A percentile compares a stretch with the other conserved stretches of the same genome.
Evolutionary conservation across 2,797 vertebrate genomes (phyloP).

Genomic region (Silurus aristotelis): DNA sequence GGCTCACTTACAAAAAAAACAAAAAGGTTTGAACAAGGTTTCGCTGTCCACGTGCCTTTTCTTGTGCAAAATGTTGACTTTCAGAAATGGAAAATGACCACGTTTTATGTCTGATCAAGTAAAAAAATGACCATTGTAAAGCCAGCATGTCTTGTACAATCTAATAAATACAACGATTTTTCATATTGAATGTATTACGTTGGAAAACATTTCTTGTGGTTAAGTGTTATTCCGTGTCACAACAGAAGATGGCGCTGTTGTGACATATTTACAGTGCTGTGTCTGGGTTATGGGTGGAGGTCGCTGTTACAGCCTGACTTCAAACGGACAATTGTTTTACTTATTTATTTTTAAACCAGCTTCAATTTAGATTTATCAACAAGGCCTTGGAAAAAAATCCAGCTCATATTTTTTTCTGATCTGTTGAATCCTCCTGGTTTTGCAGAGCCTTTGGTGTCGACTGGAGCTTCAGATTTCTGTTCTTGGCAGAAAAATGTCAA

Average conservation of each 20-base stretch:
- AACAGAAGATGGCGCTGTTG: slow-evolving; percentile 10
- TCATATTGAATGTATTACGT: slow-evolving; percentile 23
- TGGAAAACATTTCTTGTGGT: neutral
- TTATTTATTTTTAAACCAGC: neutral
- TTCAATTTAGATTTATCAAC: neutral
- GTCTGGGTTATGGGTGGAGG: neutral
- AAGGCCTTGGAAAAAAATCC: neutral
- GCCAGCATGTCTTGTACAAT: slow-evolving; percentile 22
- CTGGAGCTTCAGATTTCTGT: neutral
- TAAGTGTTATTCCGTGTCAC: neutral
- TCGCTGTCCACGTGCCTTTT: neutral
- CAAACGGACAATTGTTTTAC: neutral
- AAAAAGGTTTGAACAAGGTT: no score
- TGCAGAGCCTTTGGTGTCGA: neutral
- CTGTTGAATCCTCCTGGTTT: neutral
- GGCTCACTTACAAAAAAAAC: neutral
- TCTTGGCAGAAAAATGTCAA: neutral
- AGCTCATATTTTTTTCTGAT: neutral
- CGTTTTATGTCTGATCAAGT: neutral
- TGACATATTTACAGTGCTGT: neutral
- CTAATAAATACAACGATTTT: slow-evolving; percentile 31
- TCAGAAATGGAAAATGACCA: neutral
- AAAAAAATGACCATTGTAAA: neutral
- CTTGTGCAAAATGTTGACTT: slow-evolving; percentile 4
- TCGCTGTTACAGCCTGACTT: neutral